Percentiles rank a stretch among this genome's conserved stretches.
phyloP scores from a whole-genome alignment of 2,797 vertebrate genomes.

The Poeciliopsis infans region DNA sequence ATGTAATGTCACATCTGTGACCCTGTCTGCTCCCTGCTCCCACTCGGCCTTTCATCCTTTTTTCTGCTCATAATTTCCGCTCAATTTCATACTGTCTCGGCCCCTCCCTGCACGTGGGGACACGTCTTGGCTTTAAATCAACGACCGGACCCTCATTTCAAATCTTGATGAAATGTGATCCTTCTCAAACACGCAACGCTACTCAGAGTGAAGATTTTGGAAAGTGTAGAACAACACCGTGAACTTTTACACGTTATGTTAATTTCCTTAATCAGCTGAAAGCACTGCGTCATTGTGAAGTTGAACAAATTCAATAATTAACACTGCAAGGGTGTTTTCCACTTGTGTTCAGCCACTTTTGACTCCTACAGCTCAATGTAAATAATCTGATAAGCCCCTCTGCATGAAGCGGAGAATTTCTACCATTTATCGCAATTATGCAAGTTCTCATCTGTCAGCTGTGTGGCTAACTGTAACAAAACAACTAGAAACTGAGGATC shows the following conservation, averaged over 20 bases:
- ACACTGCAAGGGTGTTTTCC: background rate
- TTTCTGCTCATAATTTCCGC: conserved; percentile 78
- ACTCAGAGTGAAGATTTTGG: background rate
- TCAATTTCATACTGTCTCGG: conserved; percentile 81
- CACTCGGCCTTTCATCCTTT: conserved; percentile 62
- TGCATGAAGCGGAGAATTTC: background rate
- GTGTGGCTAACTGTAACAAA: background rate
- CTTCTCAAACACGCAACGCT: conserved; percentile 1
- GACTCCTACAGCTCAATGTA: background rate
- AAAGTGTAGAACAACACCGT: background rate
- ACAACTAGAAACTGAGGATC: background rate
- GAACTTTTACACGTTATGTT: background rate
- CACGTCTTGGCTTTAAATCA: conserved; percentile 17
- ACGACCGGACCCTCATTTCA: conserved; percentile 35
- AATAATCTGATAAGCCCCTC: background rate
- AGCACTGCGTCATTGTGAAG: background rate
- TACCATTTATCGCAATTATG: background rate
- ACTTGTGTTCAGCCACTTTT: background rate
- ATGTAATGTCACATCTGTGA: conserved; percentile 81
- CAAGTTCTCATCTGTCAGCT: background rate
- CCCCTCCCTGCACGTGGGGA: conserved; percentile 63
- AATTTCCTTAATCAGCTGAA: background rate
- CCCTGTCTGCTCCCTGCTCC: conserved; percentile 76
- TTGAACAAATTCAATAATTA: background rate
- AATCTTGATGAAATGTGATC: conserved; percentile 65